Evolutionary conservation across 2,113 vertebrate genomes (phyloP), one percentile per base, ranked within the genome.

Genomic region (Heterochromis multidens): DNA sequence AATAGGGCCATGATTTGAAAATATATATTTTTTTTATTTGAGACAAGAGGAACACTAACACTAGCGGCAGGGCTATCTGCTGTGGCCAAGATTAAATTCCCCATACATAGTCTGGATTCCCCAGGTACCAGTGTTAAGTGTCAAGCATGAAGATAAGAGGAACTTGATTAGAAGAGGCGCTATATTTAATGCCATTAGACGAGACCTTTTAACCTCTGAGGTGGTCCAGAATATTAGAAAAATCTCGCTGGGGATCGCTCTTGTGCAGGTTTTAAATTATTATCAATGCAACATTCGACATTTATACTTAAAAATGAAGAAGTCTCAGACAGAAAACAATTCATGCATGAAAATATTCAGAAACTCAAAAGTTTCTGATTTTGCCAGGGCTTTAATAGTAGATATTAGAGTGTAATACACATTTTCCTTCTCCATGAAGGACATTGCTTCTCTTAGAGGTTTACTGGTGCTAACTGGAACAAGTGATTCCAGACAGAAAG

Each of bases 111-210:
- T 87, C 84, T 89, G 79, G 86, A 94, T 93, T 92, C 90, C 84
- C 70, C 91, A 91, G 93, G 93, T 93, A 92, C 82, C 87, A 58
- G 84, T 59, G 91, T 90, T 89, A 94, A 95, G 94, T 92, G 92
- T 90, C 21, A 10, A 77, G 88, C 60, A 61, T 85, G 59, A 87
- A 92, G 94, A 95, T 94, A 95, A 94, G 88, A 88, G 61, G 79
- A 81, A 81, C 61, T 90, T 90, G 91, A 93, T 93, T 93, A 92
- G 89, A 81, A 56, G 63, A 37, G 79, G 49, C 49, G 70, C 91
- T 94, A 95, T 93, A 92, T 94, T 93, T 95, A 92, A 91, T 67
- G 54, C 88, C 85, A 88, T 87, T 92, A 91, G 84, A 87, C 57
- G 33, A 56, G 83, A 86, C 60, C 63, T 62, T 83, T 91, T 79